phyloP scores from a whole-genome alignment of 2,113 vertebrate species.

The Sinocyclocheilus anophthalmus region DNA sequence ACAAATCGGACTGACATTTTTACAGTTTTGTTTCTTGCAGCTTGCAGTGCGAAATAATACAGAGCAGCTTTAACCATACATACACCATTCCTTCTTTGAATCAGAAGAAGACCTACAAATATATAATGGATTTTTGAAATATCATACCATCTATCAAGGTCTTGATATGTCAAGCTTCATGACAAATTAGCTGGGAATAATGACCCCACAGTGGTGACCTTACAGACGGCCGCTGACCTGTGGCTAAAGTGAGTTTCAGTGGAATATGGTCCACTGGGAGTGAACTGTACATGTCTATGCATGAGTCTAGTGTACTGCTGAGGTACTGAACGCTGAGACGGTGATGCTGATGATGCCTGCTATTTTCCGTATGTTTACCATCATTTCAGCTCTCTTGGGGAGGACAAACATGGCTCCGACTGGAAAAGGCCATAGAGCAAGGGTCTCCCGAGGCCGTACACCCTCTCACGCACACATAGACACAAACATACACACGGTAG shows the following conservation, averaged over 20 bases:
- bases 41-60: background rate
- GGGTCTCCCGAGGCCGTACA: constrained; percentile 46
- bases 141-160: background rate
- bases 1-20: background rate
- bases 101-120: background rate
- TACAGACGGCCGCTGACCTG: background rate
- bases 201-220: background rate
- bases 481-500: constrained; percentile 52
- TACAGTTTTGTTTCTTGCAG: background rate
- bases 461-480: constrained; percentile 40
- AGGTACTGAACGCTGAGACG: constrained; percentile 58
- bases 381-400: constrained; percentile 61
- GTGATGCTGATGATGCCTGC: constrained; percentile 69
- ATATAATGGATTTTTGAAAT: background rate
- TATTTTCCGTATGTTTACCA: constrained; percentile 74
- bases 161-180: background rate
- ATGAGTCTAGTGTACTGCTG: constrained; percentile 51
- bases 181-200: background rate
- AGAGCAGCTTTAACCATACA: background rate
- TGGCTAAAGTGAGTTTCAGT: constrained; percentile 31
- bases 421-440: constrained; percentile 69
- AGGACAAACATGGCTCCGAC: constrained; percentile 62
- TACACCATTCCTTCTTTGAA: background rate
- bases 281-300: constrained; percentile 11
- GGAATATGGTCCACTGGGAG: constrained; percentile 5